phyloP scores from a whole-genome alignment of 1,140 invertebrate species.

The Microplitis mediator region DNA sequence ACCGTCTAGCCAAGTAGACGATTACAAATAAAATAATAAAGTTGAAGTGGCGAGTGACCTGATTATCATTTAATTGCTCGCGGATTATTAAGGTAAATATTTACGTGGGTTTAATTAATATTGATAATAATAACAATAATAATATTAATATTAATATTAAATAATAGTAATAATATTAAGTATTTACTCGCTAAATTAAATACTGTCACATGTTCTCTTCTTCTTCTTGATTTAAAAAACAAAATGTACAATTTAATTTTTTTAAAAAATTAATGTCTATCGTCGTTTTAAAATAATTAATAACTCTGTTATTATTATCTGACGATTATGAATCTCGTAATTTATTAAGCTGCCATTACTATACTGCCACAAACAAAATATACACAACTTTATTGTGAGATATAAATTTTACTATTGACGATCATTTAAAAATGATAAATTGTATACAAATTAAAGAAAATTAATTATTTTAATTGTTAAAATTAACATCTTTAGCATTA shows the following conservation, averaged over 20 bases:
- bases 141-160: too few species aligned
- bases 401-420: not conserved
- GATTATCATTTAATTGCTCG: too few species aligned
- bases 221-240: too few species aligned
- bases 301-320: not conserved
- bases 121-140: too few species aligned
- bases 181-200: too few species aligned
- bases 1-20: not conserved
- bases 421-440: not conserved
- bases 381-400: not conserved
- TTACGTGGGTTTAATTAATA: too few species aligned
- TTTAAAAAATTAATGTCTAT: not conserved
- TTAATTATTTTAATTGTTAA: not conserved
- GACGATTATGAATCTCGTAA: not conserved
- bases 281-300: not conserved
- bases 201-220: too few species aligned
- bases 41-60: not conserved
- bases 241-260: too few species aligned
- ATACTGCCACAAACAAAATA: constrained; percentile 3
- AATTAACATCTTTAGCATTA: not conserved
- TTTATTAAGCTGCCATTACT: constrained; percentile 2
- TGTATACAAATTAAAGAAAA: not conserved
- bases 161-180: too few species aligned
- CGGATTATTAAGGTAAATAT: too few species aligned
- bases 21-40: constrained; percentile 29